Evolutionary conservation across 2,888 invertebrate genomes (phyloP), one percentile per base, ranked within the genome.

Genomic region (Drosophila siamana): DNA sequence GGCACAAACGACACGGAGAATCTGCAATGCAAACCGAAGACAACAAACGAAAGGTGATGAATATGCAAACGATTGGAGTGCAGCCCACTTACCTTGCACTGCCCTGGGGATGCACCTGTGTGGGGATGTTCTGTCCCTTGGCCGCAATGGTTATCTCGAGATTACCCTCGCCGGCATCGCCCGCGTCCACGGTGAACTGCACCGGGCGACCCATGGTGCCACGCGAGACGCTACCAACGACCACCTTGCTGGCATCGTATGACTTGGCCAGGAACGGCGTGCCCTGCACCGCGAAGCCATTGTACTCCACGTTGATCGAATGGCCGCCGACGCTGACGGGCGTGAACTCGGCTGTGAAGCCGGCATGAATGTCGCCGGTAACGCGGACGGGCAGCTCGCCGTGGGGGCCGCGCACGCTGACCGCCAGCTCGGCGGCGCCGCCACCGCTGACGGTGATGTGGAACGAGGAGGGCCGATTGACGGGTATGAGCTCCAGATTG

Each of bases 1-100:
- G 99, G 99, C 73, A 98, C 96, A 92, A 99, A 99, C 85, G 98
- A 98, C 65, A 99, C 99, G 73, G 98, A 96, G 93, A 99, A 99
- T 90, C 97, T 94, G 44, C 28, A 22, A 33, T n/a, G 3, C 38
- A n/a, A 9, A 16, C n/a, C n/a, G n/a, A n/a, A n/a, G n/a, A n/a
- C n/a, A n/a, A n/a, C n/a, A 1, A 13, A 5, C 5, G 9, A 30
- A 8, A 4, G 13, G 8, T 26, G 26, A 16, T 8, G 8, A 13
- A 19, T 40, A 19, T 47, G 3, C 4, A 11, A n/a, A 9, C 2
- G 16, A 30, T 2, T 24, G 24, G 9, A 0, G 8, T 2, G 26
- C 5, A 7, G 36, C 36, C 2, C 6, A 64, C 80, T 82, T 59
- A 91, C 92, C 92, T 92, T 83, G 92, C 96, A 91, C 96, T 96